Percentiles rank a stretch among this genome's conserved stretches.
phyloP scores from a whole-genome alignment of 2,113 vertebrate species.

The Todiramphus chloris region DNA sequence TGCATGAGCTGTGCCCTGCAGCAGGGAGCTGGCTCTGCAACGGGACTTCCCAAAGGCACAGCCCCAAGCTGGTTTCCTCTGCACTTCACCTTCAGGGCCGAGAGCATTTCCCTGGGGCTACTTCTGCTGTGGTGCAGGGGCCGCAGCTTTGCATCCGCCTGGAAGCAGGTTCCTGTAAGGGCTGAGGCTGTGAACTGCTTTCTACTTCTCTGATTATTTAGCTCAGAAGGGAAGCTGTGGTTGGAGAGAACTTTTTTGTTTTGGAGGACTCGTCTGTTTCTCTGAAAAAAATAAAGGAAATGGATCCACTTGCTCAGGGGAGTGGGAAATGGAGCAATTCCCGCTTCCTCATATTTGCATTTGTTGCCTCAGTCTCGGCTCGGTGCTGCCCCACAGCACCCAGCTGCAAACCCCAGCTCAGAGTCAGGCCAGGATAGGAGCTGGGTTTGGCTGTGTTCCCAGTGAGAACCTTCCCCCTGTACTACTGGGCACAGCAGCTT shows the following conservation, averaged over 20 bases:
- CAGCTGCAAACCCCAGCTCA: background rate
- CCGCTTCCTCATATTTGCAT: background rate
- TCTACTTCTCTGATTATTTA: background rate
- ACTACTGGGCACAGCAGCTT: fast-evolving
- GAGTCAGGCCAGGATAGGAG: background rate
- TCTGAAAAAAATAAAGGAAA: background rate
- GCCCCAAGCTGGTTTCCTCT: background rate
- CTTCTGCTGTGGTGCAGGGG: background rate
- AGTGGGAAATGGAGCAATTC: background rate
- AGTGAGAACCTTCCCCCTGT: background rate
- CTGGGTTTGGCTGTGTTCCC: fast-evolving
- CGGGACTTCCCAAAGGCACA: background rate
- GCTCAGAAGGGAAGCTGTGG: background rate
- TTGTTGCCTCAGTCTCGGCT: background rate
- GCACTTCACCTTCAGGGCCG: background rate
- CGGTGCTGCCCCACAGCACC: fast-evolving
- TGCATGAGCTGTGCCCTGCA: fast-evolving
- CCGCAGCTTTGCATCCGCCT: background rate
- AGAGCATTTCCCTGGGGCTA: background rate
- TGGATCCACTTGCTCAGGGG: background rate
- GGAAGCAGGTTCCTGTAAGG: background rate
- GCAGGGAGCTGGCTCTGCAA: background rate
- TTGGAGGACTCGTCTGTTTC: background rate
- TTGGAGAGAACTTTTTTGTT: background rate
- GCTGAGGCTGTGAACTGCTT: background rate